Percentiles rank a stretch among this genome's conserved stretches.
Evolutionary conservation across 2,888 invertebrate species (phyloP).

Genomic region (Lepidocyrtoides sp.): DNA sequence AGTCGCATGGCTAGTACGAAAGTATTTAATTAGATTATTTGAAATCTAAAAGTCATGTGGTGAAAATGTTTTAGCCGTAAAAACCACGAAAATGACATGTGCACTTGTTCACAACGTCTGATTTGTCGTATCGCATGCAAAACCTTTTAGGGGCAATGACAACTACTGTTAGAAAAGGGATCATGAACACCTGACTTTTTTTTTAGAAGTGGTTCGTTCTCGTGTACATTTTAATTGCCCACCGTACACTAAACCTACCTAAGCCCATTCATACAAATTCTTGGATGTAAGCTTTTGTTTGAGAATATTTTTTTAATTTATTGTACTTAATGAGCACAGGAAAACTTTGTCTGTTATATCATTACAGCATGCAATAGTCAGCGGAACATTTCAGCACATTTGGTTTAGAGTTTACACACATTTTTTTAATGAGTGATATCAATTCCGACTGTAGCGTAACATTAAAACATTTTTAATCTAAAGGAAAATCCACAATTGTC

Average conservation of each 20-base stretch:
- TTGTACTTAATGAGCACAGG: neutral
- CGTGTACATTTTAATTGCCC: slow-evolving; percentile 43
- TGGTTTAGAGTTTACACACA: neutral
- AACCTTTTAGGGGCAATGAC: neutral
- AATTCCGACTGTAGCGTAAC: too few species aligned
- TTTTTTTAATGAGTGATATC: too few species aligned
- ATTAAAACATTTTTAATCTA: too few species aligned
- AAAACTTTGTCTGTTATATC: slow-evolving; percentile 1
- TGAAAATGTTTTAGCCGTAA: slow-evolving; percentile 17
- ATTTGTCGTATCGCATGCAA: neutral
- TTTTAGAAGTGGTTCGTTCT: slow-evolving; percentile 49
- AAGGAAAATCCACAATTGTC: neutral
- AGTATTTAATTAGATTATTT: slow-evolving; percentile 2
- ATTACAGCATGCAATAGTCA: neutral
- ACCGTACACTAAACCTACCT: too few species aligned
- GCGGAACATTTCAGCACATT: neutral
- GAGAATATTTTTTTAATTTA: too few species aligned
- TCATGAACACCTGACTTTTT: slow-evolving; percentile 64
- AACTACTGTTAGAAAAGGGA: neutral
- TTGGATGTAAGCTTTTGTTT: neutral
- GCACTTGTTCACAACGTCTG: slow-evolving; percentile 18
- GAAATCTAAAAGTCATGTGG: neutral
- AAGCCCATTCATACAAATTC: neutral
- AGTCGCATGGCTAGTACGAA: too few species aligned
- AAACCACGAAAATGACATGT: slow-evolving; percentile 12